Evolutionary conservation across 1,140 invertebrate genomes (phyloP).

Genomic region (Amyelois transitella): DNA sequence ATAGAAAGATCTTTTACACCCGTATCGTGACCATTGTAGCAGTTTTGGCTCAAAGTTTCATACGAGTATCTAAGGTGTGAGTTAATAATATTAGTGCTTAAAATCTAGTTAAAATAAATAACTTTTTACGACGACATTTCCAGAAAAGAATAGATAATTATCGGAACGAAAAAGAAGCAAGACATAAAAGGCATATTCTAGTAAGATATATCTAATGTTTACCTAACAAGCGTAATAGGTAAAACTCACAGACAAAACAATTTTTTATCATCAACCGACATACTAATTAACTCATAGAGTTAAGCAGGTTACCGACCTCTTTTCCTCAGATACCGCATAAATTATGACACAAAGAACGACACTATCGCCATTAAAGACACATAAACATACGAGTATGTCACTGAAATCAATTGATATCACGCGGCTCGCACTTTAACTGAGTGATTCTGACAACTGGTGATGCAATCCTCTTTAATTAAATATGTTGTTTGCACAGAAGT

Average conservation of each 20-base stretch:
- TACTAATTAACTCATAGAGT: background rate
- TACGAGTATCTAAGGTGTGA: background rate
- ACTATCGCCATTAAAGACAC: background rate
- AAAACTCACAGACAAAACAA: too few relatives aligned
- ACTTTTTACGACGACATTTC: too few relatives aligned
- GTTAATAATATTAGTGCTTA: background rate
- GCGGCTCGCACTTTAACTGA: background rate
- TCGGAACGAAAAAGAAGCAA: too few relatives aligned
- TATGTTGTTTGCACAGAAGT: background rate
- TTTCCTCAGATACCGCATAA: background rate
- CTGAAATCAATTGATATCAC: slow-evolving; percentile 4
- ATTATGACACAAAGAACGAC: background rate
- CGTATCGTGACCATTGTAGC: background rate
- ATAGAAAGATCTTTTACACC: background rate
- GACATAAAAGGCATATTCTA: too few relatives aligned
- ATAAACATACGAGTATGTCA: background rate
- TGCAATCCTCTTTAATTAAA: background rate
- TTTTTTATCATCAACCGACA: background rate
- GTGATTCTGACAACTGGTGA: background rate
- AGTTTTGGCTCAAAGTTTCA: background rate
- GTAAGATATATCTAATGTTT: too few relatives aligned
- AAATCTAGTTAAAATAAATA: too few relatives aligned
- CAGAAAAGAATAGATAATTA: background rate
- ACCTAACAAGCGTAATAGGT: background rate
- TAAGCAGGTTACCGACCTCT: slow-evolving; percentile 2